Base-by-base conservation (phyloP, 2,888 invertebrate species). In the Tinea semifulvella region DNA sequence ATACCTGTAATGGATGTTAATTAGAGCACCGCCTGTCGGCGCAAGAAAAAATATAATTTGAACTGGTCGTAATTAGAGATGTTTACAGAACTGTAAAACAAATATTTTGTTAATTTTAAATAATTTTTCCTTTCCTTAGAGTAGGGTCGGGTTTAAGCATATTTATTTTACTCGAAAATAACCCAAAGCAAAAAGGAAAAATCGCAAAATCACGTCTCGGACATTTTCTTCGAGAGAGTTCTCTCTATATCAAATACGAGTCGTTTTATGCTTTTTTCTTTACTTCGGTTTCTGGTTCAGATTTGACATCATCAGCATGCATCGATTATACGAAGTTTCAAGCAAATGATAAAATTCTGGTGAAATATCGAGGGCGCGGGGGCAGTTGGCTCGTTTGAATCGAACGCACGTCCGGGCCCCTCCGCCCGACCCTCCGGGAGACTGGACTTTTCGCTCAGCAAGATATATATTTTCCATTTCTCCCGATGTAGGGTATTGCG, bases 1-100 rank as follows among this genome's bases (percentile, higher is more conserved):
- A 74, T 77, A 75, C 75, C 74, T 74, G 72, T 73, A 79, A 76
- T 77, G 76, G 76, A 79, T 73, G 77, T 75, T 77, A 77, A 80
- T 80, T 77, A 77, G 68, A 69, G 62, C 64, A 58, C 65, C 68
- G 64, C 66, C 60, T 59, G 65, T 61, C 59, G 66, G 58, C 58
- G 60, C 68, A 67, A 64, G 67, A 69, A 69, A 68, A 69, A 75
- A 60, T 69, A 76, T 76, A 76, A 79, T 77, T 77, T 74, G 73
- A 74, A 74, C 76, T 73, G 68, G 71, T 69, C 75, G 77, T 77
- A 79, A 80, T 79, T 77, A 80, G 73, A 80, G 72, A 74, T 77
- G 79, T 80, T 80, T 76, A 72, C 76, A 71, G 68, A 74, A 74
- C 70, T 71, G 76, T 73, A 66, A 74, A 72, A 75, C 73, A 79